Percentiles rank a stretch among this genome's conserved stretches.
Conservation (phyloP, 2,797 vertebrate species). For the Gymnoscopelus microlampas region DNA sequence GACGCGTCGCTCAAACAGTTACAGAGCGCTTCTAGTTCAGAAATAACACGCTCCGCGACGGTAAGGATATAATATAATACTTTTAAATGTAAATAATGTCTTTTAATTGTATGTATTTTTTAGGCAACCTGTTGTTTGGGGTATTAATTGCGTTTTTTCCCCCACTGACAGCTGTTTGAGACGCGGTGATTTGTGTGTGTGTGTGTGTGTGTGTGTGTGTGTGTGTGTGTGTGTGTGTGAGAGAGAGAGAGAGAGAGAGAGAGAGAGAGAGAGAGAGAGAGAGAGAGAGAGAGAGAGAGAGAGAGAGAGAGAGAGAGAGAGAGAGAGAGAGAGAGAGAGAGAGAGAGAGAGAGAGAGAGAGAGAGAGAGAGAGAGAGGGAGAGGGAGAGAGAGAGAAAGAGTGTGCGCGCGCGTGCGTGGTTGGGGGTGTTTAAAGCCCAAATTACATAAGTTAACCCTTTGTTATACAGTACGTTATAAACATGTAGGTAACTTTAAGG, state of each 20-base stretch:
- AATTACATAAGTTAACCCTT: too few species aligned
- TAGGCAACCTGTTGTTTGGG: too few species aligned
- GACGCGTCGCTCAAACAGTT: too few species aligned
- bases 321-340: background rate
- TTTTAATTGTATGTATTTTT: too few species aligned
- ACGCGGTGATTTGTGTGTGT: constrained; percentile 58
- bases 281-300: background rate
- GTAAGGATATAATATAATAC: too few species aligned
- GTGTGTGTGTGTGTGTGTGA: background rate
- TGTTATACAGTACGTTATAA: too few species aligned
- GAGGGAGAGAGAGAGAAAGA: background rate
- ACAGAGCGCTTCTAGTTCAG: too few species aligned
- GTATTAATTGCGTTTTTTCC: background rate
- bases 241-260: background rate
- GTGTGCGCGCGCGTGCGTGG: too few species aligned
- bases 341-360: background rate
- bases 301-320: background rate
- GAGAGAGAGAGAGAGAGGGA: background rate
- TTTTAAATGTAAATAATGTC: too few species aligned
- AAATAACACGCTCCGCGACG: too few species aligned
- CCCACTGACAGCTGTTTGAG: constrained; percentile 35
- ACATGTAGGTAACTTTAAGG: too few species aligned
- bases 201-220: constrained; percentile 25
- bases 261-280: background rate
- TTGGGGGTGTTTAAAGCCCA: too few species aligned